A percentile compares a stretch with the other conserved stretches of the same genome.
phyloP scores from a whole-genome alignment of 2,888 invertebrate genomes.

The Agrilus mali region DNA sequence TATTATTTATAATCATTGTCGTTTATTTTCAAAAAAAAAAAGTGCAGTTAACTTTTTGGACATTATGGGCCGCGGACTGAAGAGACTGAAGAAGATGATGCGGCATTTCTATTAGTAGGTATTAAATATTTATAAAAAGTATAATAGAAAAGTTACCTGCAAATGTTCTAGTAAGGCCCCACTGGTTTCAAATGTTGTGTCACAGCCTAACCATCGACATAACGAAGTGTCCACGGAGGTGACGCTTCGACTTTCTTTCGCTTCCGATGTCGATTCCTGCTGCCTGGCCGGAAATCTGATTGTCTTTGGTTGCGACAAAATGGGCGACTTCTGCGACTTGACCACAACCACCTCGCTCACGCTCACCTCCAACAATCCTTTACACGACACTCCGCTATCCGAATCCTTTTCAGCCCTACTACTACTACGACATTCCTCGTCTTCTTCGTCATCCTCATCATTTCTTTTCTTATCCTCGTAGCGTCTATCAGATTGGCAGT shows the following conservation, averaged over 20 bases:
- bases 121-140: background rate
- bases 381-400: constrained; percentile 28
- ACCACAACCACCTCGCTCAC: constrained; percentile 21
- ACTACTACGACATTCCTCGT: too few relatives aligned
- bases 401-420: constrained; percentile 17
- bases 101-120: background rate
- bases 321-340: constrained; percentile 52
- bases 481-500: too few relatives aligned
- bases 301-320: constrained; percentile 68
- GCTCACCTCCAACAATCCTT: constrained; percentile 25
- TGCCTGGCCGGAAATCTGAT: constrained; percentile 62
- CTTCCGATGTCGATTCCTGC: constrained; percentile 27
- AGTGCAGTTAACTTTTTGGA: too few relatives aligned
- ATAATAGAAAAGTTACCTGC: constrained; percentile 45
- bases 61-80: too few relatives aligned
- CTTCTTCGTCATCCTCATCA: constrained; percentile 7
- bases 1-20: too few relatives aligned
- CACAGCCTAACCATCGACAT: constrained; percentile 78
- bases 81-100: too few relatives aligned
- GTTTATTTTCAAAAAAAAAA: too few relatives aligned
- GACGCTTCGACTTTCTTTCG: constrained; percentile 26
- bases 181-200: constrained; percentile 63
- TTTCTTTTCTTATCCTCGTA: constrained; percentile 5
- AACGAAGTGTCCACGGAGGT: constrained; percentile 30
- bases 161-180: constrained; percentile 76